Evolutionary conservation across 2,113 vertebrate species (phyloP), one percentile per base, ranked within the genome.

Genomic region (Regulus satrapa): DNA sequence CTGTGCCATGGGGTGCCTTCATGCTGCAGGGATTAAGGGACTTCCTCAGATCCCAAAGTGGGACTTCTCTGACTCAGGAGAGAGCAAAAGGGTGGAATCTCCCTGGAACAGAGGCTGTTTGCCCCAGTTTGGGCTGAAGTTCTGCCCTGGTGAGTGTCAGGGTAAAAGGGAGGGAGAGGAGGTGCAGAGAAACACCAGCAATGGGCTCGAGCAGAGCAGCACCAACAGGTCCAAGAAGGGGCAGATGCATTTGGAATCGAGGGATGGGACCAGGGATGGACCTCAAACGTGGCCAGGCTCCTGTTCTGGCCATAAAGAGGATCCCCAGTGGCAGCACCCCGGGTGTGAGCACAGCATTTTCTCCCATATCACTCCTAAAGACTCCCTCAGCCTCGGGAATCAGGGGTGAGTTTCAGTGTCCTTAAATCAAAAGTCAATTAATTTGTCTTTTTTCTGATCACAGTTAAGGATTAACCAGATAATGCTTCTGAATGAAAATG

Each of bases 71-170:
- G 46, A 3, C 38, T 45, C 55, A 38, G 51, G 23, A 75, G 51
- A 56, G 26, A 51, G 43, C 11, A 18, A 61, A 89, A 79, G 29
- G 23, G 9, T 69, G 34, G 14, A 45, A 59, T 49, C 7, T 63
- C 24, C 38, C 14, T 6, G 3, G 5, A 18, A 1, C 2, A 38
- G 5, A 6, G 29, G 8, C 2, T 51, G 5, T 31, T 31, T 36
- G 7, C 5, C 11, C 31, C 23, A 21, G 4, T 49, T 59, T 69
- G 45, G 36, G 18, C 43, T 24, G 6, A 10, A 45, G 45, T 24
- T 2, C 4, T 77, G 13, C 7, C 1, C 10, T 41, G 68, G n/a
- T 14, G 31, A 49, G 32, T 9, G 38, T 20, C 46, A 36, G 32
- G 32, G 59, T 45, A 10, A 54, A 73, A 38, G 2, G 0, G 40